Evolutionary conservation across 2,888 invertebrate genomes (phyloP).

Genomic region (Phytoseiulus persimilis): DNA sequence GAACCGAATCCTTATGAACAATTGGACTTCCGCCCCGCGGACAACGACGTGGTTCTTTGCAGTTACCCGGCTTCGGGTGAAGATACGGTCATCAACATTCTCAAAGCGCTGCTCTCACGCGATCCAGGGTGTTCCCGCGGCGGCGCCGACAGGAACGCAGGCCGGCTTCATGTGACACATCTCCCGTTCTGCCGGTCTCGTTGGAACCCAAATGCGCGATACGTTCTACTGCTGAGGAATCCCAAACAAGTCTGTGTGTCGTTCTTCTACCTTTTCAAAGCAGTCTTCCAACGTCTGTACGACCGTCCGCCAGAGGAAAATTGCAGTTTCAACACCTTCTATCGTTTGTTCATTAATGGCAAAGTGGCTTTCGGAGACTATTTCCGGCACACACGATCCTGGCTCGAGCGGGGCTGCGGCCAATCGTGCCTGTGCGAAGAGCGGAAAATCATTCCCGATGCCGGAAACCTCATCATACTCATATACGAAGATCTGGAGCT

Average conservation of each 20-base stretch:
- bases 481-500: conserved; percentile 14
- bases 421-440: conserved; percentile 16
- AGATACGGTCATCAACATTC: background rate
- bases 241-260: background rate
- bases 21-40: background rate
- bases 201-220: background rate
- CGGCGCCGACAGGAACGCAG: no score
- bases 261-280: conserved; percentile 16
- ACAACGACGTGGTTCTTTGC: conserved; percentile 12
- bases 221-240: conserved; percentile 9
- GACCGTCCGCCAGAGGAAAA: conserved; percentile 13
- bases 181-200: conserved; percentile 19
- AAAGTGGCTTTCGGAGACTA: conserved; percentile 18
- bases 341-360: conserved; percentile 12
- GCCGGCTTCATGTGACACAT: background rate
- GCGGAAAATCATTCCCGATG: background rate
- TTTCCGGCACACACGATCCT: conserved; percentile 7
- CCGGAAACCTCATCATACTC: conserved; percentile 5
- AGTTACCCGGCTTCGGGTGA: conserved; percentile 19
- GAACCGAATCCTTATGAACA: background rate
- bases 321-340: conserved; percentile 23
- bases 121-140: background rate
- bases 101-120: background rate
- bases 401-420: conserved; percentile 8
- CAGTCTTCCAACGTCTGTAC: conserved; percentile 19